Evolutionary conservation across 2,888 invertebrate genomes (phyloP).

Genomic region (Salpingus planirostris): DNA sequence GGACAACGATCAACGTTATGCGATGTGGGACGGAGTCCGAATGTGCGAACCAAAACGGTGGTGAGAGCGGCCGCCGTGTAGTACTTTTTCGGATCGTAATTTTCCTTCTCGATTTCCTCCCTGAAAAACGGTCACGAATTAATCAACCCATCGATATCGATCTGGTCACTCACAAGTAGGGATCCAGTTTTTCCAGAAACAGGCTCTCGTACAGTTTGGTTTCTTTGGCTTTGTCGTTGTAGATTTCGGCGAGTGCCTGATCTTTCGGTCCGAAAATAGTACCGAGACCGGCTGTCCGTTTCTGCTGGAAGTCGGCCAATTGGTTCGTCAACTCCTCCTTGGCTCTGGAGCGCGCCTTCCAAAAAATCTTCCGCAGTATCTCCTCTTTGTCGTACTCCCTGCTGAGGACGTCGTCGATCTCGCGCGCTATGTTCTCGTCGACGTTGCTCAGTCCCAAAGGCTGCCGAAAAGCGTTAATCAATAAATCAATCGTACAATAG

Average conservation of each 20-base stretch:
- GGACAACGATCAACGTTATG: constrained; percentile 65
- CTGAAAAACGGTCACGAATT: constrained; percentile 28
- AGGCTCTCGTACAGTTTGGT: constrained; percentile 64
- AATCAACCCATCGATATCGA: too few species aligned
- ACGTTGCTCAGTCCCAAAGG: constrained; percentile 70
- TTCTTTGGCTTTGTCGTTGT: constrained; percentile 71
- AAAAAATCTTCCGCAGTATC: constrained; percentile 77
- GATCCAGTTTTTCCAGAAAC: constrained; percentile 63
- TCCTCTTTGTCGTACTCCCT: constrained; percentile 86
- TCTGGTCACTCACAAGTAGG: constrained; percentile 48
- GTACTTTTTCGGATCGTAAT: constrained; percentile 50
- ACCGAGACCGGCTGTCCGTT: constrained; percentile 81
- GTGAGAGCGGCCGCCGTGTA: constrained; percentile 71
- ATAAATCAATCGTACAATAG: too few species aligned
- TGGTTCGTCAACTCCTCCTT: constrained; percentile 73
- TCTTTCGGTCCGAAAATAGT: constrained; percentile 85
- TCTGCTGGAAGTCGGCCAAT: constrained; percentile 72
- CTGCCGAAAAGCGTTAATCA: too few species aligned
- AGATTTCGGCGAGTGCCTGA: constrained; percentile 66
- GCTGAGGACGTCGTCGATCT: constrained; percentile 79
- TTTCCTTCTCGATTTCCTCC: constrained; percentile 56
- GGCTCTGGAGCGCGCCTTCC: constrained; percentile 77
- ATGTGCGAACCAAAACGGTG: constrained; percentile 71
- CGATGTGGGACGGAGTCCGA: constrained; percentile 55
- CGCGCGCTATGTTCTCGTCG: constrained; percentile 79